Conservation (phyloP, 2,888 invertebrate species). For the Epicampocera succincta region DNA sequence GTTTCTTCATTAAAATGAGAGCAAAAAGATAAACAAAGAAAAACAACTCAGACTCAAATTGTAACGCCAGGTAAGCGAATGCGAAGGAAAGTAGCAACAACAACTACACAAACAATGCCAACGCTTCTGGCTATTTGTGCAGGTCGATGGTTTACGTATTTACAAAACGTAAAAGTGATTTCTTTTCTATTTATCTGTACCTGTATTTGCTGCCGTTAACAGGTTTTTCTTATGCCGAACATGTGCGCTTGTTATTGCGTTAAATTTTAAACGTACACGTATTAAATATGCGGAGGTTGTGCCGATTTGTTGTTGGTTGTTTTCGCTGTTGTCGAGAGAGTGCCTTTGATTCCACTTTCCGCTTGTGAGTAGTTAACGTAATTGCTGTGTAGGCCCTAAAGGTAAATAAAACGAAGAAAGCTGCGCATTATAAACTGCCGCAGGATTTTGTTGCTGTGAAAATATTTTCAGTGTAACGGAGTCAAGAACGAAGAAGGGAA, state of each 20-base stretch:
- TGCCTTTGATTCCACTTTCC: conserved; percentile 51
- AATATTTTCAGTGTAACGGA: too few species aligned
- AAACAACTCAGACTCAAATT: too few species aligned
- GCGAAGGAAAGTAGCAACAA: conserved; percentile 7
- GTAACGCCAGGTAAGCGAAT: neutral
- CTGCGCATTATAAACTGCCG: conserved; percentile 24
- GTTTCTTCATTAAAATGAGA: neutral
- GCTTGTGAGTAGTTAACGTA: conserved; percentile 62
- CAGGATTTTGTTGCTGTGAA: neutral
- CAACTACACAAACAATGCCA: conserved; percentile 42
- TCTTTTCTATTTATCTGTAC: conserved; percentile 8
- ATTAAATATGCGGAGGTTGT: neutral
- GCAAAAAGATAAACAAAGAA: too few species aligned
- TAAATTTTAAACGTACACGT: conserved; percentile 17
- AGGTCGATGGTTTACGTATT: conserved; percentile 64
- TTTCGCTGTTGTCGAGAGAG: conserved; percentile 10
- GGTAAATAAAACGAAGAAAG: conserved; percentile 50
- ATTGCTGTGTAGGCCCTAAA: conserved; percentile 61
- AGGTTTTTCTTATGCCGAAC: neutral
- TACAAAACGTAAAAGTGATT: conserved; percentile 56
- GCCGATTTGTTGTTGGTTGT: conserved; percentile 12
- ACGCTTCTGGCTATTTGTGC: conserved; percentile 58
- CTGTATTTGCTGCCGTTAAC: too few species aligned
- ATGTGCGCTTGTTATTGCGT: conserved; percentile 5
- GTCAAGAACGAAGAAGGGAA: too few species aligned